phyloP scores from a whole-genome alignment of 2,888 invertebrate genomes.

The Zaprionus obscuricornis region DNA sequence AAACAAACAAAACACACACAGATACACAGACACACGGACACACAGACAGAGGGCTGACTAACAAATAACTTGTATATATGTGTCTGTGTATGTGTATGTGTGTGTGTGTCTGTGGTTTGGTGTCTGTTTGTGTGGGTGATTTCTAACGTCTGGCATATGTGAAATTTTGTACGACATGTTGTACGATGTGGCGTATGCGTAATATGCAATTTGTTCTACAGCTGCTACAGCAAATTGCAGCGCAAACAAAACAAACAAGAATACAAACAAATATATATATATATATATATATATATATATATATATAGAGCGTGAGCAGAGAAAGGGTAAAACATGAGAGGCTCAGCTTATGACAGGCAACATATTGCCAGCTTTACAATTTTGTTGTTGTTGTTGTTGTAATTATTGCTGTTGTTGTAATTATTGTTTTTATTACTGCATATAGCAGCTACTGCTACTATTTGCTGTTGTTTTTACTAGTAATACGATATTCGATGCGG shows the following conservation, averaged over 20 bases:
- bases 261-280: background rate
- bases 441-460: too few species aligned
- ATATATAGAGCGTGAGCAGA: too few species aligned
- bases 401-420: too few species aligned
- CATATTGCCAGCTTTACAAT: slow-evolving; percentile 52
- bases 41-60: slow-evolving; percentile 13
- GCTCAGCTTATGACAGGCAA: slow-evolving; percentile 40
- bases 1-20: slow-evolving; percentile 53
- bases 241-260: slow-evolving; percentile 28
- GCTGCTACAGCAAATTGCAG: slow-evolving; percentile 65
- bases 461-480: slow-evolving; percentile 26
- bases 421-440: too few species aligned
- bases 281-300: slow-evolving; percentile 11
- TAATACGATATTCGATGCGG: slow-evolving; percentile 54
- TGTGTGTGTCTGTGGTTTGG: slow-evolving; percentile 20
- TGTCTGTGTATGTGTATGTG: slow-evolving; percentile 37
- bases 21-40: slow-evolving; percentile 26
- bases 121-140: slow-evolving; percentile 13
- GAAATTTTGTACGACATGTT: slow-evolving; percentile 30
- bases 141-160: slow-evolving; percentile 37
- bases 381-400: slow-evolving; percentile 30
- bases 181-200: slow-evolving; percentile 68
- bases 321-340: too few species aligned
- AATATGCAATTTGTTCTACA: slow-evolving; percentile 72
- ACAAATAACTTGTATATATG: slow-evolving; percentile 57